Evolutionary conservation across 2,888 invertebrate genomes (phyloP).

Genomic region (Meandrusa payeni): DNA sequence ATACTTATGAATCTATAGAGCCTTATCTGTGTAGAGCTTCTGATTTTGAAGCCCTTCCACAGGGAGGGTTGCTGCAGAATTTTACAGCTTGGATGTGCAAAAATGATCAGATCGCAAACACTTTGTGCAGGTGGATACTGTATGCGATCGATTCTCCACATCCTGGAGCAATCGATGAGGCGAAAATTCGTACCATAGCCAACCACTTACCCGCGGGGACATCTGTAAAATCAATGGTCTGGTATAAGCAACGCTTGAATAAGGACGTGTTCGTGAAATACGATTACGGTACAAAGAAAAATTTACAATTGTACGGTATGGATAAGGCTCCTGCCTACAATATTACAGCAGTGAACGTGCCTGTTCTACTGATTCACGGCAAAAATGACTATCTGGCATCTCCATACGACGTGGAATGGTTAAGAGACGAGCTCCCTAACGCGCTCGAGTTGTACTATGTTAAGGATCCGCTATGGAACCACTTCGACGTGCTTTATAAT

Average conservation of each 20-base stretch:
- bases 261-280: constrained; percentile 47
- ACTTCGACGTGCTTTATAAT: constrained; percentile 16
- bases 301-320: constrained; percentile 46
- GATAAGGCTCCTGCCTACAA: constrained; percentile 48
- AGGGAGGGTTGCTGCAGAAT: constrained; percentile 47
- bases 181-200: constrained; percentile 41
- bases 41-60: constrained; percentile 46
- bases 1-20: constrained; percentile 34
- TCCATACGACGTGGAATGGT: constrained; percentile 77
- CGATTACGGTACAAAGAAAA: constrained; percentile 48
- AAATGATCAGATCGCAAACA: constrained; percentile 35
- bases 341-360: constrained; percentile 45
- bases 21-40: constrained; percentile 34
- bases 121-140: constrained; percentile 38
- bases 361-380: constrained; percentile 53
- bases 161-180: constrained; percentile 48
- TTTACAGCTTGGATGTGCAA: constrained; percentile 49
- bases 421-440: constrained; percentile 76
- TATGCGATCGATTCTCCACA: constrained; percentile 45
- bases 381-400: constrained; percentile 80
- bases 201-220: constrained; percentile 58
- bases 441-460: constrained; percentile 78
- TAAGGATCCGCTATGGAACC: constrained; percentile 58
- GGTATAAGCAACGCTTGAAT: constrained; percentile 52
- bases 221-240: constrained; percentile 48